Evolutionary conservation across 2,113 vertebrate species (phyloP), one percentile per base, ranked within the genome.

Genomic region (Sinosuthora webbiana): DNA sequence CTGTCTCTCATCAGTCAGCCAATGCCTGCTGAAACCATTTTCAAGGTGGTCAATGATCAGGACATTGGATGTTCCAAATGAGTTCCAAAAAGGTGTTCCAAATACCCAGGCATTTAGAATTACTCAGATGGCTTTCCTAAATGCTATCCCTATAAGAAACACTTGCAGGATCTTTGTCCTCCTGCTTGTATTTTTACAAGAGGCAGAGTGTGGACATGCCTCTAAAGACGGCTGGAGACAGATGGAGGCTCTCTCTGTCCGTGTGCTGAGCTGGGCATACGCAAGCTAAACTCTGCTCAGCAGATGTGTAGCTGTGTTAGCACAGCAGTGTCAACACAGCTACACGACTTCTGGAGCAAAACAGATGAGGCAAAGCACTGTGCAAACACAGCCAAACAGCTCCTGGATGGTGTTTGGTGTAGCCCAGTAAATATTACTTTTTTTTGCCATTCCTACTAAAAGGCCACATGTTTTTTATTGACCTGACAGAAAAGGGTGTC

Each of bases 301-400:
- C 89, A 71, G 57, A 89, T 42, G 76, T 39, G 55, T 41, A 47
- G 80, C 86, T 84, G 76, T 71, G 33, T 89, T 90, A 94, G 80
- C 95, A 95, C 60, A 86, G 95, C 83, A 88, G 88, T 71, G 83
- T 95, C 93, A 95, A 97, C 89, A 95, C 44, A 68, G 83, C 89
- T 71, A 89, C 57, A 41, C 6, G 52, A 30, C 86, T 95, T 93
- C 86, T 95, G 87, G 80, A 92, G 73, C 80, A 93, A 86, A 96
- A 84, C 94, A 93, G 94, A 96, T 90, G 86, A 97, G 86, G 71
- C 59, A 47, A 63, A 90, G 90, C 39, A 59, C 89, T 87, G 77
- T 92, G 86, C 89, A 96, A 96, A 93, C 95, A 81, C 80, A 94
- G 89, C 80, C 91, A 94, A 80, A 92, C 50, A 67, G 77, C 55